These are phyloP conservation scores for Callithrix jacchus DNA, from an alignment of 2,113 vertebrate species.

Conservation along the genomic window DNA sequence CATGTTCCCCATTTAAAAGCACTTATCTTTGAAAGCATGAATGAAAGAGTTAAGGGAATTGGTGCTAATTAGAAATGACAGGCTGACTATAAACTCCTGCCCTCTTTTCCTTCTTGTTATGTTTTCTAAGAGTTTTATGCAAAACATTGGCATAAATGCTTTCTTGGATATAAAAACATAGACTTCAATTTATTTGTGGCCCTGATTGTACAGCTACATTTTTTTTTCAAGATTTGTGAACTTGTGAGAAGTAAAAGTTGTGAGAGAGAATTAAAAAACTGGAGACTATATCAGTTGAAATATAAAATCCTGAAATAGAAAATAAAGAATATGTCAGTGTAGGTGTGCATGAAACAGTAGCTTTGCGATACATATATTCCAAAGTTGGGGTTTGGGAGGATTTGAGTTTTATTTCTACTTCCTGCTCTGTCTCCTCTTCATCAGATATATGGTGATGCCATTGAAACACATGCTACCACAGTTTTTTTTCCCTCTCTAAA, in stretches of 20 bases:
- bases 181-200: not conserved
- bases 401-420: slow-evolving; percentile 27
- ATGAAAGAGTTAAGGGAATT: slow-evolving; percentile 61
- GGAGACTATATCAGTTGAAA: not conserved
- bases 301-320: not conserved
- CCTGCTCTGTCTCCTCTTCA: not conserved
- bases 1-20: slow-evolving; percentile 56
- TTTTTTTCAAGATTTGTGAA: not conserved
- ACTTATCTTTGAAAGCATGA: slow-evolving; percentile 58
- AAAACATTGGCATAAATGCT: slow-evolving; percentile 6
- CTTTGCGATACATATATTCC: not conserved
- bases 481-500: slow-evolving; percentile 8
- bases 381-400: not conserved
- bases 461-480: not conserved
- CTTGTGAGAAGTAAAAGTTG: not conserved
- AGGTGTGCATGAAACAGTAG: not conserved
- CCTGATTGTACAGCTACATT: not conserved
- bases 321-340: not conserved
- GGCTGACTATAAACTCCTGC: slow-evolving; percentile 7
- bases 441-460: not conserved
- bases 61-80: slow-evolving; percentile 57
- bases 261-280: not conserved
- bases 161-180: slow-evolving; percentile 42
- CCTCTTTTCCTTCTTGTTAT: slow-evolving; percentile 41
- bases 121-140: slow-evolving; percentile 44